A percentile compares a stretch with the other conserved stretches of the same genome.
Evolutionary conservation across 1,140 invertebrate genomes (phyloP).

Genomic region (Pachyrhynchus sulphureomaculatus): DNA sequence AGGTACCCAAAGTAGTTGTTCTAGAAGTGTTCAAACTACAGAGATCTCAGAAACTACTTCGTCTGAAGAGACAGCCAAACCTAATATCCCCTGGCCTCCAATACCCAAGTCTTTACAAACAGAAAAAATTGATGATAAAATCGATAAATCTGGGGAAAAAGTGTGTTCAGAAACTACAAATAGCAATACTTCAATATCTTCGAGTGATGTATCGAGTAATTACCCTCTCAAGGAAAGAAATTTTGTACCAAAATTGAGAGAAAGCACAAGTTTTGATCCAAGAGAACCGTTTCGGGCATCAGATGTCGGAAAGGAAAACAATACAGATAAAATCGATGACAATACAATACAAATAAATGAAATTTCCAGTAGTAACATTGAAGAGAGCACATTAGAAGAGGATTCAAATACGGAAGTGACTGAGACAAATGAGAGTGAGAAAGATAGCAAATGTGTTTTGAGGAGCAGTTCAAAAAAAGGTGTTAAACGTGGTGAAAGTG

Average conservation of each 20-base stretch:
- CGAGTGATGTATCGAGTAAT: constrained; percentile 32
- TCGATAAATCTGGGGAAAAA: background rate
- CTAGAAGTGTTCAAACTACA: constrained; percentile 5
- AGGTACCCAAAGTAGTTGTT: background rate
- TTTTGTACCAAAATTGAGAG: constrained; percentile 39
- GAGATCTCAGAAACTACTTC: background rate
- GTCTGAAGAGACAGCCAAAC: background rate
- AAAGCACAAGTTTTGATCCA: constrained; percentile 43
- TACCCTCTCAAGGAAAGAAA: constrained; percentile 39
- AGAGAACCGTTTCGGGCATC: constrained; percentile 22
- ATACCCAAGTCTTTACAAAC: constrained; percentile 6
- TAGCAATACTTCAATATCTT: constrained; percentile 29
- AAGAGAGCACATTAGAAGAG: constrained; percentile 29
- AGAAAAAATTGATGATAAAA: constrained; percentile 6
- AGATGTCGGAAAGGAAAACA: constrained; percentile 32
- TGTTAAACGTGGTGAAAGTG: background rate
- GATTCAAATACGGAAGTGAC: constrained; percentile 4
- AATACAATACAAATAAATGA: constrained; percentile 62
- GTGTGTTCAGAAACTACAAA: background rate
- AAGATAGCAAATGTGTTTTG: constrained; percentile 11
- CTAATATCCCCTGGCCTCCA: background rate
- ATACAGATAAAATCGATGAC: constrained; percentile 33
- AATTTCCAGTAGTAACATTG: constrained; percentile 56
- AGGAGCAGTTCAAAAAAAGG: constrained; percentile 14
- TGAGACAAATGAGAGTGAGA: background rate